Evolutionary conservation across 2,797 vertebrate species (phyloP).

Genomic region (Enteromius trimaculatus): DNA sequence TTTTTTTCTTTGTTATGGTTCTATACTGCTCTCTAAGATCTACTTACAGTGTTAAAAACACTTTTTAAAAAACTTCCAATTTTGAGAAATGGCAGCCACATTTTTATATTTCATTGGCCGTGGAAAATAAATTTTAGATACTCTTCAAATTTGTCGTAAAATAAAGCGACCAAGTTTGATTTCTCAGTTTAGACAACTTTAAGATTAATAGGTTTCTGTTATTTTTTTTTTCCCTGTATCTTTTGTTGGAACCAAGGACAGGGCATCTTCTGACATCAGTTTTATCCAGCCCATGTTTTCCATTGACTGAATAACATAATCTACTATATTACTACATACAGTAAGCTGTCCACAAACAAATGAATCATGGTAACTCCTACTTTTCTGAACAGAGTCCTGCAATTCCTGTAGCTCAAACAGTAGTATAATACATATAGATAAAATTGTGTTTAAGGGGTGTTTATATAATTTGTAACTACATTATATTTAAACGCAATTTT

Average conservation of each 20-base stretch:
- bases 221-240: too few species aligned
- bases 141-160: not conserved
- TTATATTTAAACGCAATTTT: not conserved
- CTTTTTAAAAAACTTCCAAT: not conserved
- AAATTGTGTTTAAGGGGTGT: too few species aligned
- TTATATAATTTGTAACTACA: not conserved
- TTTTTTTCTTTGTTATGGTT: not conserved
- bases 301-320: not conserved
- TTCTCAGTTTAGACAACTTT: not conserved
- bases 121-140: not conserved
- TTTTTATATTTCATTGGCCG: too few species aligned
- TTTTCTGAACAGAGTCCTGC: not conserved
- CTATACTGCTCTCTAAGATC: too few species aligned
- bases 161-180: not conserved
- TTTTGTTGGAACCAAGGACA: too few species aligned
- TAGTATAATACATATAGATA: not conserved
- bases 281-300: not conserved
- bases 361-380: not conserved
- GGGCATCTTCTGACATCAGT: not conserved
- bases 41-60: not conserved
- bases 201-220: not conserved
- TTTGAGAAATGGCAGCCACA: not conserved
- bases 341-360: not conserved
- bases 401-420: not conserved
- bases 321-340: not conserved